These are phyloP conservation scores for Ammospiza caudacuta DNA, from an alignment of 2,113 vertebrate genomes.

Conservation along the genomic window DNA sequence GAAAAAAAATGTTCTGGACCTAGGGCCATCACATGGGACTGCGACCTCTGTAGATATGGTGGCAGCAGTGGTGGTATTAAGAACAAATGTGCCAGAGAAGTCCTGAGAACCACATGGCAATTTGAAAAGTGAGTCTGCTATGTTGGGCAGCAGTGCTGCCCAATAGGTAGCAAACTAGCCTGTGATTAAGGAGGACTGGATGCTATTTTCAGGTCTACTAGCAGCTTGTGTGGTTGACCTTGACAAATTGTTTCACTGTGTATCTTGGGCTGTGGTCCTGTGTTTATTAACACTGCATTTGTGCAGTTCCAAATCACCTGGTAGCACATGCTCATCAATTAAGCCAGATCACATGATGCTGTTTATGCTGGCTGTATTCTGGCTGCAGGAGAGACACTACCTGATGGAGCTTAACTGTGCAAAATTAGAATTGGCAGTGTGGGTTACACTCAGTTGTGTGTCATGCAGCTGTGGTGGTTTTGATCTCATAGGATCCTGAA, in stretches of 20 bases:
- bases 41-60: neutral
- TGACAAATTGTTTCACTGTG: neutral
- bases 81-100: neutral
- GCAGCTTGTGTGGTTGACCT: conserved; percentile 3
- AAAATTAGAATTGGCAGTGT: conserved; percentile 21
- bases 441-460: neutral
- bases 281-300: neutral
- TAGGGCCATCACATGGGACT: neutral
- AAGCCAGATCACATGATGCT: neutral
- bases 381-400: neutral
- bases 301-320: neutral
- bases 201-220: neutral
- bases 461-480: conserved; percentile 37
- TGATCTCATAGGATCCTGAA: conserved; percentile 22
- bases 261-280: neutral
- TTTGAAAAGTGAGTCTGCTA: neutral
- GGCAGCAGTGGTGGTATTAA: neutral
- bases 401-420: neutral
- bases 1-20: neutral
- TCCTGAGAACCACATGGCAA: neutral
- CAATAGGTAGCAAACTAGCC: neutral
- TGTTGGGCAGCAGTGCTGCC: neutral
- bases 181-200: neutral
- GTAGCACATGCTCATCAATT: neutral
- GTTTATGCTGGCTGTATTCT: neutral